Evolutionary conservation across 1,140 invertebrate genomes (phyloP), one percentile per base, ranked within the genome.

Genomic region (Drosophila kohkoa): DNA sequence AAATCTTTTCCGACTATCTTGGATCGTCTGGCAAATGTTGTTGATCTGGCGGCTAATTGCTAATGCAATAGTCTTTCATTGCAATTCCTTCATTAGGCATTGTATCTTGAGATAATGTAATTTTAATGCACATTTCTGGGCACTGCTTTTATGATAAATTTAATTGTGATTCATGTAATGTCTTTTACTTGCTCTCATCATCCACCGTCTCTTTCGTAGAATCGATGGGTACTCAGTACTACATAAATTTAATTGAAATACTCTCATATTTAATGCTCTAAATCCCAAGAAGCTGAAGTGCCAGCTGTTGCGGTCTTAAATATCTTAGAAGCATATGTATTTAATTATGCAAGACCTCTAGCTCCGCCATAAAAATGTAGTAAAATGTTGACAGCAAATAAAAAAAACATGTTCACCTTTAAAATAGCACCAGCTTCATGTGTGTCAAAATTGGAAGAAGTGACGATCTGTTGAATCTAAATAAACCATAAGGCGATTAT

Each of bases 121-220:
- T 82, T 87, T 76, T 82, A 79, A 86, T 86, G 82, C 62, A 79
- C 82, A 88, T 86, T 79, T 82, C 62, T 46, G 51, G 13, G 28
- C 51, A 41, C 25, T 30, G 49, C 11, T 20, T 52, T 30, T 13
- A 63, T 25, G 54, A 82, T 87, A 65, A 86, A 77, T 88, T 88
- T 72, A 82, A 88, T 82, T 82, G 82, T 88, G 75, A 86, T 88
- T 79, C 83, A 86, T 78, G 83, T 81, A 86, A 77, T 86, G 71
- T 69, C 41, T 66, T 25, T 66, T 67, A 63, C 25, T 30, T 38
- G 35, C 8, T 10, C 10, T 10, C 35, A 3, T 2, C 30, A 32
- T 32, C 7, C 7, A 20, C 2, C 20, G 20, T 20, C 3, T 20
- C 35, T 38, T 7, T 10, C 7, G 35, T 38, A 3, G 8, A 10